These are phyloP conservation scores for Drosophila subquinaria DNA, from an alignment of 2,888 invertebrate genomes.

Conservation along the genomic window DNA sequence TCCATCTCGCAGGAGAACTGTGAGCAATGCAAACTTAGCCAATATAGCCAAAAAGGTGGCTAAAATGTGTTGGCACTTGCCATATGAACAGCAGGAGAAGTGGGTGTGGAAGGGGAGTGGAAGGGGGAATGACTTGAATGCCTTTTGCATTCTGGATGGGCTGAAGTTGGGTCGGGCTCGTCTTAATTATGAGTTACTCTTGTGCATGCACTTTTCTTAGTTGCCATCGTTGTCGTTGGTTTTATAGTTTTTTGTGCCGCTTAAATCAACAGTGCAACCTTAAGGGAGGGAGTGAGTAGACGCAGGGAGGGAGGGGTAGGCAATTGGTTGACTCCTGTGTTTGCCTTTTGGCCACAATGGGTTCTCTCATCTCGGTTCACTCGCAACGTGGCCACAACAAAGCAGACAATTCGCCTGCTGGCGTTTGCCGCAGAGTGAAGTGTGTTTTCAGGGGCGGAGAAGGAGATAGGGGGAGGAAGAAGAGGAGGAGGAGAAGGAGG, in stretches of 20 bases:
- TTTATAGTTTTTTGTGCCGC: slow-evolving; percentile 56
- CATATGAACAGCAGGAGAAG: slow-evolving; percentile 50
- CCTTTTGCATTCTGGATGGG: slow-evolving; percentile 3
- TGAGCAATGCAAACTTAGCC: slow-evolving; percentile 1
- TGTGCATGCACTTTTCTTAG: slow-evolving; percentile 74
- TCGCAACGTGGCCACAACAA: slow-evolving; percentile 65
- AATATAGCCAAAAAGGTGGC: slow-evolving; percentile 59
- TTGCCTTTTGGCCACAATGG: slow-evolving; percentile 76
- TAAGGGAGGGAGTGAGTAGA: neutral
- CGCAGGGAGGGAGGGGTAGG: slow-evolving; percentile 29
- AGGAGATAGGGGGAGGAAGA: neutral
- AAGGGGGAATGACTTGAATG: slow-evolving; percentile 14
- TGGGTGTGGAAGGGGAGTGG: no score
- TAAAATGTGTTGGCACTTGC: slow-evolving; percentile 50
- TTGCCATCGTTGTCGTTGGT: slow-evolving; percentile 40
- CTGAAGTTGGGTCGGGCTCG: slow-evolving; percentile 38
- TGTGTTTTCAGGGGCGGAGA: slow-evolving; percentile 26
- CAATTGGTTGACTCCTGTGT: slow-evolving; percentile 71
- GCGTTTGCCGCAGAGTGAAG: slow-evolving; percentile 54
- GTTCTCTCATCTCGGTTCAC: slow-evolving; percentile 17
- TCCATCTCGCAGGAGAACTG: slow-evolving; percentile 30
- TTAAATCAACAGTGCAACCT: slow-evolving; percentile 62
- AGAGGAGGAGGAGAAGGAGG: neutral
- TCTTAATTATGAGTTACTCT: slow-evolving; percentile 81
- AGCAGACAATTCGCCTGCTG: slow-evolving; percentile 70